Conservation (phyloP, 2,113 vertebrate genomes). For the sheep (Ovis aries) region ARS-UI_Ramb_v3.0 NC_056055.1:239458501-239459000, state of each 20-base stretch:
- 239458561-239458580: constrained; percentile 60
- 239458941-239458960: neutral
- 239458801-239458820: neutral
- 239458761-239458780: neutral
- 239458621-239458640: constrained; percentile 43
- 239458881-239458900: constrained; percentile 1
- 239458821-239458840: neutral
- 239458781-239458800: neutral
- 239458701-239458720: neutral
- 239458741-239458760: neutral
- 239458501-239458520: constrained; percentile 55
- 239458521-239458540: constrained; percentile 37
- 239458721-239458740: neutral
- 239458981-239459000: constrained; percentile 22
- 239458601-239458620: neutral
- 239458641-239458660: constrained; percentile 60
- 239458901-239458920: neutral
- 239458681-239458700: neutral
- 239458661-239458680: neutral
- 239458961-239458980: constrained; percentile 13
- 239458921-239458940: neutral
- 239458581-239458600: constrained; percentile 57
- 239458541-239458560: constrained; percentile 8
- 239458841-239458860: neutral
- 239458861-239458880: constrained; percentile 5